Base-by-base conservation (phyloP, 2,888 invertebrate genomes). In the Drosophila yooni region DNA sequence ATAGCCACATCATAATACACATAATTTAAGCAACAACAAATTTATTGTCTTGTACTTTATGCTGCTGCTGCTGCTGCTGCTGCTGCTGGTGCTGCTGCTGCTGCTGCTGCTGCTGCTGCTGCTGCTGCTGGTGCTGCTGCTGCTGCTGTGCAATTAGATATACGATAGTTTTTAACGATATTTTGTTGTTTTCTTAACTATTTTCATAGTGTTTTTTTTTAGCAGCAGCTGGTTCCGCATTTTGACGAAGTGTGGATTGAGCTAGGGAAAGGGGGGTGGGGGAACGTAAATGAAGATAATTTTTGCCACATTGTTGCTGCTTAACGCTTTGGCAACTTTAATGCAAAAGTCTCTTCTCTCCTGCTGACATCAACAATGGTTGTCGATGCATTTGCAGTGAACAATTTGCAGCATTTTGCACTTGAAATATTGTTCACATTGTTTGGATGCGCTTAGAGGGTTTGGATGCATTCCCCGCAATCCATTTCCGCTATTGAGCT, bases 111-210 rank as follows among this genome's bases (percentile, higher is more conserved):
- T 29, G 50, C 13, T 54, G 56, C 43, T 21, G 21, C 1, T 54
- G 48, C 21, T 59, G 34, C 1, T 50, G 40, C 15, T 48, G 51
- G 29, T 52, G 50, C 40, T 34, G 34, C 0, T 34, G 34, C 5
- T 61, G 43, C 43, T 52, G 57, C 33, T 53, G 51, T 56, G 63
- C 66, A 62, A 57, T 72, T 50, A 38, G 67, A 52, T 73, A 59
- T 64, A 48, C 76, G 69, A 69, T 79, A 74, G 69, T 68, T 61
- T 50, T 36, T 6, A 46, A 50, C 74, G 80, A 80, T 80, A 82
- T 61, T 62, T 29, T 34, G 21, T 27, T 18, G 18, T 51, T 52
- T 40, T 33, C 31, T n/a, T 43, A 2, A 21, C 13, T 46, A 46
- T 40, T 38, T 38, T 72, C 56, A 21, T 25, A 25, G 21, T 25